These are phyloP conservation scores for Campylorhamphus procurvoides DNA, from an alignment of 2,113 vertebrate species.

Conservation along the genomic window DNA sequence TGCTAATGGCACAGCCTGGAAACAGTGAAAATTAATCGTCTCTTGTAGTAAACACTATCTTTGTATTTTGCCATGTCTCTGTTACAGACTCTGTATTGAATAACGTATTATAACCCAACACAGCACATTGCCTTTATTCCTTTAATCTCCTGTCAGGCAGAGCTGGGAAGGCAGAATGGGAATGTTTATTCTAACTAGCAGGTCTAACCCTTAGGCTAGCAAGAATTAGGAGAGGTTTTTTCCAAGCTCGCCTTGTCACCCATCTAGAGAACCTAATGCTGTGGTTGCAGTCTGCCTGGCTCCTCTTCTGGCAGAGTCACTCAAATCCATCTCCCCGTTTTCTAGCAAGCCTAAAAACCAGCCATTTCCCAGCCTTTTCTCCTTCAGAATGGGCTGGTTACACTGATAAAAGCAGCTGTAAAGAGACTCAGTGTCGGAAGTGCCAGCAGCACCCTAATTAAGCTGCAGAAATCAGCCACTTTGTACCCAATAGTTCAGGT, in stretches of 20 bases:
- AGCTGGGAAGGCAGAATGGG: not conserved
- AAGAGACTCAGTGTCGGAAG: not conserved
- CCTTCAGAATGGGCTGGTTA: not conserved
- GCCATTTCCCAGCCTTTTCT: not conserved
- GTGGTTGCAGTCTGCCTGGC: rapidly evolving
- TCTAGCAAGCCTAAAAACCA: not conserved
- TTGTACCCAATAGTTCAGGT: not conserved
- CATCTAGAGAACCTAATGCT: not conserved
- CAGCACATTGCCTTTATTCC: not conserved
- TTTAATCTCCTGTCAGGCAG: not conserved
- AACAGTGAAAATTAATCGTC: not conserved
- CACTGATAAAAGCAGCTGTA: not conserved
- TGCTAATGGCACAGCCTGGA: not conserved
- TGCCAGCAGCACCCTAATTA: not conserved
- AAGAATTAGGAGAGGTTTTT: not conserved
- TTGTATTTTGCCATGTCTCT: not conserved
- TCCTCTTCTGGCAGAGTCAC: not conserved
- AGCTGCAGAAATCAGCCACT: not conserved
- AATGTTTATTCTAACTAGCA: not conserved
- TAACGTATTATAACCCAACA: rapidly evolving
- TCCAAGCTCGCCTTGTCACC: not conserved
- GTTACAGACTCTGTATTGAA: not conserved
- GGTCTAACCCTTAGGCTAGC: not conserved
- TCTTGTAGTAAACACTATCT: not conserved
- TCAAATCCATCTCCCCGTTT: not conserved